Base-by-base conservation (phyloP, 2,888 invertebrate genomes). In the Amphipoea lucens region DNA sequence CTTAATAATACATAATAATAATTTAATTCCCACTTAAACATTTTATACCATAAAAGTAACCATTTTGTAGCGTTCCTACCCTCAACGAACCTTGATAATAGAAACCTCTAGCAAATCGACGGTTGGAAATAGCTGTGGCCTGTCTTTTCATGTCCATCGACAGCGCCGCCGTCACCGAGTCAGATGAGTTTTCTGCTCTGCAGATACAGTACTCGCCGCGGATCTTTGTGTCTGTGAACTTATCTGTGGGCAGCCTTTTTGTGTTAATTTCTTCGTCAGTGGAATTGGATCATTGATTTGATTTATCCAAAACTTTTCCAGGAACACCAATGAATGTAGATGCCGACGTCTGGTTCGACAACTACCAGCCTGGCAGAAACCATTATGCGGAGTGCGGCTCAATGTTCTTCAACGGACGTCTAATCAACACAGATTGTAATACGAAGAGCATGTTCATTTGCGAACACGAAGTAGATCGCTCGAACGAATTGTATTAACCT, bases 401-500 rank as follows among this genome's bases (percentile, higher is more conserved):
- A 4, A 95, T 96, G 94, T 95, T 94, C 86, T 94, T 92, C 89
- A 90, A 91, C 45, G 95, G 95, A 4, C 84, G 88, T 0, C 89
- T 95, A 0, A 94, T 95, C 78, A 94, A 94, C 81, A 89, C 95
- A 5, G 86, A 86, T 40, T 96, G 96, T 74, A 82, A 86, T 0
- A 86, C 78, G 0, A 91, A 86, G n/a, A 90, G 92, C 82, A 93
- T 94, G 90, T 96, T 95, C 81, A 94, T 96, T 69, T 96, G 96
- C 78, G 96, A 96, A 89, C 94, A 71, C 1, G 45, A 71, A 54
- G 63, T 40, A 9, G 36, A 65, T 20, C 7, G 1, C 36, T 40
- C 40, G 4, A 65, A 20, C 63, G 20, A 20, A 20, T 20, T 36
- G 17, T 36, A 9, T 63, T 1, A 40, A 7, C 17, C 36, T 29